phyloP scores from a whole-genome alignment of 1,140 invertebrate species.

The Stenopsyche tienmushanensis region DNA sequence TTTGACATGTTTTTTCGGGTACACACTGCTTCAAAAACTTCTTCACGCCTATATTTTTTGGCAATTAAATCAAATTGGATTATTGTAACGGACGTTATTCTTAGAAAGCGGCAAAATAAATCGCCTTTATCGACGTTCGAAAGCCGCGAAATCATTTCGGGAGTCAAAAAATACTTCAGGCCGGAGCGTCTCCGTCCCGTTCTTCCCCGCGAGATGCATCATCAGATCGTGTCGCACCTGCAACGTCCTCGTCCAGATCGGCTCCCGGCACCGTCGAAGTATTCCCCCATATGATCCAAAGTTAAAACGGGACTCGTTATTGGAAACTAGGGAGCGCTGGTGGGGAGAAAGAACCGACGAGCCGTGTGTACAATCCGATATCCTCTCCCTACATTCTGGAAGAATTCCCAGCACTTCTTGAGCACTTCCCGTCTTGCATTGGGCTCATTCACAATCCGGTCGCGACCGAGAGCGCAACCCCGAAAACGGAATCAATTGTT shows the following conservation, averaged over 20 bases:
- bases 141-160: too few relatives aligned
- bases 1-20: too few relatives aligned
- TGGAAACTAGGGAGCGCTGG: neutral
- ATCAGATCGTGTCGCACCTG: neutral
- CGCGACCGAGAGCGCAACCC: constrained; percentile 25
- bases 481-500: constrained; percentile 37
- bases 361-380: constrained; percentile 38
- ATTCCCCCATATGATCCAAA: constrained; percentile 7
- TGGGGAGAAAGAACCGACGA: constrained; percentile 22
- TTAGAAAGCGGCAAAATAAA: too few relatives aligned
- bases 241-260: too few relatives aligned
- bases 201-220: neutral
- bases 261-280: too few relatives aligned
- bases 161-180: too few relatives aligned
- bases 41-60: too few relatives aligned
- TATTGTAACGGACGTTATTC: too few relatives aligned
- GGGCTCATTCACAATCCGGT: constrained; percentile 33
- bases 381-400: constrained; percentile 38
- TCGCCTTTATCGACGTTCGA: too few relatives aligned
- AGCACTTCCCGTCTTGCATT: constrained; percentile 8
- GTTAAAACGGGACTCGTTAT: constrained; percentile 1
- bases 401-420: constrained; percentile 33
- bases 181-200: too few relatives aligned
- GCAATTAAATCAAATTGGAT: too few relatives aligned
- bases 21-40: too few relatives aligned